phyloP scores from a whole-genome alignment of 1,140 invertebrate species.

The Bombus fervidus region DNA sequence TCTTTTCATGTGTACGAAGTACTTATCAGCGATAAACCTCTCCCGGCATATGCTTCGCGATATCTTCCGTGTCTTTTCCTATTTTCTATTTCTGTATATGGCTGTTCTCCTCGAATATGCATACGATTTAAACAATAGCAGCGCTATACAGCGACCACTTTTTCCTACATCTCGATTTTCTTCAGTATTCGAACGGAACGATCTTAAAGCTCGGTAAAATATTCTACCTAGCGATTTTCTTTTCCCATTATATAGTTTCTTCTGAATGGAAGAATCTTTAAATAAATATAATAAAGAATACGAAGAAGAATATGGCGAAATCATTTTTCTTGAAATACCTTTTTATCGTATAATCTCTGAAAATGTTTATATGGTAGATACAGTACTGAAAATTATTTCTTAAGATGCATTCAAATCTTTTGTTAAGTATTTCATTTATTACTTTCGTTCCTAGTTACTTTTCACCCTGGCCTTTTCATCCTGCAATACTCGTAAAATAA shows the following conservation, averaged over 20 bases:
- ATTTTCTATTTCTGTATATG: not conserved
- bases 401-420: not conserved
- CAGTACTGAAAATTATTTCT: too few species aligned
- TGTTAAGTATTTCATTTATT: not conserved
- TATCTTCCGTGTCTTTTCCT: not conserved
- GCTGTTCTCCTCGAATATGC: not conserved
- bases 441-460: too few species aligned
- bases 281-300: not conserved
- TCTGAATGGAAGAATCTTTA: not conserved
- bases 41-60: not conserved
- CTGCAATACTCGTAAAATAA: too few species aligned
- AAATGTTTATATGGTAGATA: not conserved
- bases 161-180: slow-evolving; percentile 5
- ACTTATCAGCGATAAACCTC: slow-evolving; percentile 11
- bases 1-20: not conserved
- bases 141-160: not conserved
- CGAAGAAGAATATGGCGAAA: not conserved
- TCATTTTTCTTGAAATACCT: not conserved
- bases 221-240: not conserved
- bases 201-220: not conserved
- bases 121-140: slow-evolving; percentile 20
- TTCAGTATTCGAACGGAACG: not conserved
- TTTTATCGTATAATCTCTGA: not conserved
- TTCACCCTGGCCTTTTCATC: too few species aligned
- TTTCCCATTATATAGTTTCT: too few species aligned